These are phyloP conservation scores for Lophotis ruficrista DNA, from an alignment of 2,113 vertebrate genomes.

Conservation along the genomic window DNA sequence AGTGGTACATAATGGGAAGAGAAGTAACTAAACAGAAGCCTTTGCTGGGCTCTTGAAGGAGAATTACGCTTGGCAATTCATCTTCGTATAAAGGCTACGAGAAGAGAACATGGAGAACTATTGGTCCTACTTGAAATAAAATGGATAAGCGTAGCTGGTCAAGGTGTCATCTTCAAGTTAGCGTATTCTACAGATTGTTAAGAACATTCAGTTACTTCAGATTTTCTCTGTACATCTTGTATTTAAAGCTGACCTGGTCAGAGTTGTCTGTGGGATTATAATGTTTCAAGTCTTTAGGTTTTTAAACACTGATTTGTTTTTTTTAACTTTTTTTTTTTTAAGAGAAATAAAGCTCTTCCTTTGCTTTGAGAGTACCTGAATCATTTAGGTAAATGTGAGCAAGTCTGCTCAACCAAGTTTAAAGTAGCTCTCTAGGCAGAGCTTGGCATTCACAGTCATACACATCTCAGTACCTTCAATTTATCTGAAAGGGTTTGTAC, in stretches of 20 bases:
- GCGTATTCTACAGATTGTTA: rapidly evolving
- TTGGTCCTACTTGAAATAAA: background rate
- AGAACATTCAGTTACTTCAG: background rate
- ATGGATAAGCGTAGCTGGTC: rapidly evolving
- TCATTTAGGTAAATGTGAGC: background rate
- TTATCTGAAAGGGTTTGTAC: too few species aligned
- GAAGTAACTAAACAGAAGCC: background rate
- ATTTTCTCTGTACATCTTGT: background rate
- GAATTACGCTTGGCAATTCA: background rate
- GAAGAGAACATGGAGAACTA: background rate
- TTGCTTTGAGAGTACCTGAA: background rate
- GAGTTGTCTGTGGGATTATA: background rate
- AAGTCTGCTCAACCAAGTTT: background rate
- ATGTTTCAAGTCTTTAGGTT: background rate
- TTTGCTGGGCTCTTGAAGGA: background rate
- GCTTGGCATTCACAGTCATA: background rate
- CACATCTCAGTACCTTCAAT: background rate
- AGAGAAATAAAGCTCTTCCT: background rate
- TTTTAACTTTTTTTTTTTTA: background rate
- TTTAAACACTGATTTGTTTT: background rate
- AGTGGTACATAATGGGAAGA: background rate
- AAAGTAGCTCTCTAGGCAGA: background rate
- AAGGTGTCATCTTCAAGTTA: background rate
- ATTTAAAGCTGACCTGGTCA: background rate
- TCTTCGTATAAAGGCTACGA: rapidly evolving